Percentiles rank a stretch among this genome's conserved stretches.
phyloP scores from a whole-genome alignment of 2,888 invertebrate species.

The Eremobia ochroleuca region DNA sequence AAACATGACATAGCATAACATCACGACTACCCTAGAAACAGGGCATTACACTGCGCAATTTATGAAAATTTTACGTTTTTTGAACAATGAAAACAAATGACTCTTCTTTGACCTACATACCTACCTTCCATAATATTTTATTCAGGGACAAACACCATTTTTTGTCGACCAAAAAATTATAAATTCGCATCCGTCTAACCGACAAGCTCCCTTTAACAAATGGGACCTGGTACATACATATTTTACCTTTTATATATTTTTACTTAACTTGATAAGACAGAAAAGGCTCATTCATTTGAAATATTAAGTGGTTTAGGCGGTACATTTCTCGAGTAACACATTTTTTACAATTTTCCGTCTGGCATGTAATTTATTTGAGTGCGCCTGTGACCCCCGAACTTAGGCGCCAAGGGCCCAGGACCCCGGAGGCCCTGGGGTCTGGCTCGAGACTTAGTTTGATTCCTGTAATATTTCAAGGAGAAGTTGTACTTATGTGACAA shows the following conservation, averaged over 20 bases:
- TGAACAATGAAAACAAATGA: slow-evolving; percentile 16
- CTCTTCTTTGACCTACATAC: background rate
- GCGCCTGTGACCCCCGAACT: slow-evolving; percentile 8
- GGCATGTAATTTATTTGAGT: slow-evolving; percentile 50
- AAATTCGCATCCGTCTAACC: slow-evolving; percentile 37
- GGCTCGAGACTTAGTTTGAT: slow-evolving; percentile 27
- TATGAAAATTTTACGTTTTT: background rate
- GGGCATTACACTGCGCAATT: background rate
- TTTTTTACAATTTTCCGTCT: slow-evolving; percentile 44
- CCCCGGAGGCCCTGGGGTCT: background rate
- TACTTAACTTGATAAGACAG: background rate
- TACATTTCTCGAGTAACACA: slow-evolving; percentile 1
- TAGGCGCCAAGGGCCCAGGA: background rate
- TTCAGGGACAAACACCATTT: slow-evolving; percentile 13
- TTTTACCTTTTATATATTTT: slow-evolving; percentile 21
- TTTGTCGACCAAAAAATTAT: slow-evolving; percentile 17
- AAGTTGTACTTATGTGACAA: slow-evolving; percentile 17
- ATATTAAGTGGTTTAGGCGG: slow-evolving; percentile 25
- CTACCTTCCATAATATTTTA: slow-evolving; percentile 12
- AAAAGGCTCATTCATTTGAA: slow-evolving; percentile 32
- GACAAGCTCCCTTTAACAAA: slow-evolving; percentile 22
- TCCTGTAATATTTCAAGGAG: slow-evolving; percentile 24
- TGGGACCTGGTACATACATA: slow-evolving; percentile 9
- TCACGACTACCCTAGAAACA: background rate
- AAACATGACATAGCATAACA: no score